These are phyloP conservation scores for Holothuria leucospilota DNA, from an alignment of 53 echinoderm and acorn worm genomes.

Conservation along the genomic window DNA sequence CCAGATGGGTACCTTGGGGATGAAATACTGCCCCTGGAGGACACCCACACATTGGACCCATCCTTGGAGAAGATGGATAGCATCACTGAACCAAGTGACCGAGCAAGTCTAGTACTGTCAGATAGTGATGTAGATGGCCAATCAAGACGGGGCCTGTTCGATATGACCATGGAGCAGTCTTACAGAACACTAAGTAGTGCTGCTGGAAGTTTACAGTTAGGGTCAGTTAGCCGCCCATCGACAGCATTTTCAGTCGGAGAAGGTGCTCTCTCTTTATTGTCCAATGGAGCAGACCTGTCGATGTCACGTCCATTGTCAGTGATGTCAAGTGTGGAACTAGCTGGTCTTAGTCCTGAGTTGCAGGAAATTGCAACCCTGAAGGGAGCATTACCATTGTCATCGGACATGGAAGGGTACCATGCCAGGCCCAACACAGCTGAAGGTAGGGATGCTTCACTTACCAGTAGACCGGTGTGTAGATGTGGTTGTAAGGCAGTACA, in stretches of 20 bases:
- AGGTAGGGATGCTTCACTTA: constrained; percentile 37
- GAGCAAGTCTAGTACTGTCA: constrained; percentile 25
- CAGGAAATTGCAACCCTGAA: constrained; percentile 9
- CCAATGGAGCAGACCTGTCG: background rate
- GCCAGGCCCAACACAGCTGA: constrained; percentile 95
- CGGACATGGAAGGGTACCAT: constrained; percentile 64
- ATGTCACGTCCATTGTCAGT: constrained; percentile 5
- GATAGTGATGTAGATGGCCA: constrained; percentile 17
- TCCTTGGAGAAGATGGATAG: constrained; percentile 8
- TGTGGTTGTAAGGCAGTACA: too few relatives aligned
- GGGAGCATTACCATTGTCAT: background rate
- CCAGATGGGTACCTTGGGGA: constrained; percentile 1
- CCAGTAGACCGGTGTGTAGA: background rate
- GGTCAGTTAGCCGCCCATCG: background rate
- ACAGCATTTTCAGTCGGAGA: background rate
- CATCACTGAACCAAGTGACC: constrained; percentile 26
- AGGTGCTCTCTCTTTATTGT: background rate
- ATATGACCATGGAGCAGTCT: constrained; percentile 1
- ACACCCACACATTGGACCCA: background rate
- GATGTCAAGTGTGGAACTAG: background rate
- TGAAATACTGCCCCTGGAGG: constrained; percentile 7
- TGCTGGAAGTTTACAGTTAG: background rate
- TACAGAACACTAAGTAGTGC: background rate
- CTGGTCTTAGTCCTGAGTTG: constrained; percentile 7
- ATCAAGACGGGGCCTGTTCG: background rate